A percentile compares a stretch with the other conserved stretches of the same genome.
Conservation (phyloP, 2,797 vertebrate species). For the Valencia hispanica region DNA sequence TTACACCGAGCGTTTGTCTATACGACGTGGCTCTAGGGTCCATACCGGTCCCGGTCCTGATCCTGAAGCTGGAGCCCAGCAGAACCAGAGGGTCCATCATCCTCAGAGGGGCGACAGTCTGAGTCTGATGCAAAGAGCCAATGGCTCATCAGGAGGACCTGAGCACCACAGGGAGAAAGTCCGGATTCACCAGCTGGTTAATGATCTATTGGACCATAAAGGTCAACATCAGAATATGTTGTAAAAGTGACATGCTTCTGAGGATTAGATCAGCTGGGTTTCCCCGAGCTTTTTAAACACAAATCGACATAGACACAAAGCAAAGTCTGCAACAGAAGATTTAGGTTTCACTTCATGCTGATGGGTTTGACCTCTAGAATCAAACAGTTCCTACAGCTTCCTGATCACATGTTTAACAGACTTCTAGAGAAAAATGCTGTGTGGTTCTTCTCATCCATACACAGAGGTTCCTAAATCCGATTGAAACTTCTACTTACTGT, state of each 20-base stretch:
- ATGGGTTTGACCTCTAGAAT: too few species aligned
- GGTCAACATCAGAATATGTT: background rate
- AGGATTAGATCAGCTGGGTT: background rate
- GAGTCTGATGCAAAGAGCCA: constrained; percentile 7
- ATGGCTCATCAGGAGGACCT: constrained; percentile 62
- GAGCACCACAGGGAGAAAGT: constrained; percentile 1
- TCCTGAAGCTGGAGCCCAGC: constrained; percentile 22
- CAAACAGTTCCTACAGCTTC: background rate
- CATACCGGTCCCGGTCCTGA: constrained; percentile 49
- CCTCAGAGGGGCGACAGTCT: constrained; percentile 38
- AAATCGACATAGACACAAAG: too few species aligned
- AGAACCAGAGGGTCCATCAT: constrained; percentile 62
- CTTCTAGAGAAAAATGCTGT: background rate
- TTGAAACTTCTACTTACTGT: background rate
- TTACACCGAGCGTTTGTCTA: constrained; percentile 32
- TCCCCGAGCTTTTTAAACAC: too few species aligned
- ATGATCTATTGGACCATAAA: background rate
- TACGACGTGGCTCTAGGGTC: constrained; percentile 28
- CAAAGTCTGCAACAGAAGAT: too few species aligned
- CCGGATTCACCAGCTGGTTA: background rate
- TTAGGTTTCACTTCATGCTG: too few species aligned
- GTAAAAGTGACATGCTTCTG: background rate
- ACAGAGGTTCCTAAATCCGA: background rate
- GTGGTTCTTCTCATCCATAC: background rate
- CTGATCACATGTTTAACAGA: background rate